Base-by-base conservation (phyloP, 2,888 invertebrate species). In the Drosophila monieri region DNA sequence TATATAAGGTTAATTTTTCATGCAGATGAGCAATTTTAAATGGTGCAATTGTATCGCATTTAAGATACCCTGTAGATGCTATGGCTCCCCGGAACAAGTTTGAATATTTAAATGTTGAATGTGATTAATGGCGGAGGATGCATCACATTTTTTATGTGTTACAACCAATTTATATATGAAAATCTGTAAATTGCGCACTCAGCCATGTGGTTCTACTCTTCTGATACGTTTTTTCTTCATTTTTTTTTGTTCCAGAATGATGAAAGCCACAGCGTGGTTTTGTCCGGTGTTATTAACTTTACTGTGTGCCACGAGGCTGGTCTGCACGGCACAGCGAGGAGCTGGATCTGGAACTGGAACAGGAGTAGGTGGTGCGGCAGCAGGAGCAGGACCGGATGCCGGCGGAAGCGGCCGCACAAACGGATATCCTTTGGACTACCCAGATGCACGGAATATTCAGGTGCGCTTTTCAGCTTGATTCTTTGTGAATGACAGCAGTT, bases 191-290 rank as follows among this genome's bases (percentile, higher is more conserved):
- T 80, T 76, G 68, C 57, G 59, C 53, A 52, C 25, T 49, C 47
- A 67, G 43, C 47, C 57, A 76, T 74, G 53, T 25, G n/a, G 30
- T 32, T 52, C 64, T 21, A 59, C 37, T 25, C 39, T 48, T 32
- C 57, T 46, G 30, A 21, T 27, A 27, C 27, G 9, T 27, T 35
- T 58, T 41, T 35, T 35, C 12, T 14, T 41, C 15, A 37, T 55
- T 15, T 47, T n/a, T n/a, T 57, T 58, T 37, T 58, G 53, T 69
- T 73, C 12, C 85, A 86, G 87, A 73, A 84, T 78, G 90, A 90
- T 92, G 91, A 91, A 91, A 91, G 89, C 91, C 86, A 89, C 90
- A 81, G 87, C 92, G 89, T 91, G 91, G 90, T 90, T 92, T 78
- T 91, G 91, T 77, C 90, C 91, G 76, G 86, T 91, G 61, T 77